phyloP scores from a whole-genome alignment of 2,113 vertebrate genomes.

The Prochilodus magdalenae region DNA sequence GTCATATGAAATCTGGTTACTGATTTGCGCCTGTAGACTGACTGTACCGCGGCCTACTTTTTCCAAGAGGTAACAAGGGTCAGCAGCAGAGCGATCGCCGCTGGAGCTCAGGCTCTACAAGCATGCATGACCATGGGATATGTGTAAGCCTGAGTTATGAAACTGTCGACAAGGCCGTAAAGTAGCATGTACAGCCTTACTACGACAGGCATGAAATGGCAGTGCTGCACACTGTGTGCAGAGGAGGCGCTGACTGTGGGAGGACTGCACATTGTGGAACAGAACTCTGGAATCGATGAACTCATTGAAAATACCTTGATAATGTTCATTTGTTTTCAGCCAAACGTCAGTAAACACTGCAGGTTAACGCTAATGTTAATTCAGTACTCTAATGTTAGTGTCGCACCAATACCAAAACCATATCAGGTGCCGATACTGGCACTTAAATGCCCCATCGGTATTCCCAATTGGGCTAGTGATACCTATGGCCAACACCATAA shows the following conservation, averaged over 20 bases:
- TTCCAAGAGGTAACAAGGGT: conserved; percentile 26
- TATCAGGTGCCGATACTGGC: too few relatives aligned
- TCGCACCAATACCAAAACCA: too few relatives aligned
- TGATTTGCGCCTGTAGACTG: too few relatives aligned
- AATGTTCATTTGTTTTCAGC: too few relatives aligned
- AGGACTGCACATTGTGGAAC: background rate
- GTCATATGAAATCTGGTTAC: conserved; percentile 4
- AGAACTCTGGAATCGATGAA: too few relatives aligned
- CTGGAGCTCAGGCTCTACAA: conserved; percentile 14
- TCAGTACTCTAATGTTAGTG: too few relatives aligned
- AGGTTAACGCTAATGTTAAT: too few relatives aligned
- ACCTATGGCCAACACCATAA: too few relatives aligned
- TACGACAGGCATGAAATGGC: background rate
- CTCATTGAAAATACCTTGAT: too few relatives aligned
- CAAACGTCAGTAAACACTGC: too few relatives aligned
- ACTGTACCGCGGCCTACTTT: conserved; percentile 19
- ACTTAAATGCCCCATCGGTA: too few relatives aligned
- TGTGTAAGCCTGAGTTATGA: background rate
- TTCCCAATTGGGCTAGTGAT: too few relatives aligned
- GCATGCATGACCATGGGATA: background rate
- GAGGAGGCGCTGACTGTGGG: background rate
- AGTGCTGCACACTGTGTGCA: background rate
- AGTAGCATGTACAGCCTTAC: background rate
- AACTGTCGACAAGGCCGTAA: background rate
- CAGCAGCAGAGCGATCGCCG: conserved; percentile 40